Evolutionary conservation across 2,797 vertebrate genomes (phyloP).

Genomic region (Catharus ustulatus): DNA sequence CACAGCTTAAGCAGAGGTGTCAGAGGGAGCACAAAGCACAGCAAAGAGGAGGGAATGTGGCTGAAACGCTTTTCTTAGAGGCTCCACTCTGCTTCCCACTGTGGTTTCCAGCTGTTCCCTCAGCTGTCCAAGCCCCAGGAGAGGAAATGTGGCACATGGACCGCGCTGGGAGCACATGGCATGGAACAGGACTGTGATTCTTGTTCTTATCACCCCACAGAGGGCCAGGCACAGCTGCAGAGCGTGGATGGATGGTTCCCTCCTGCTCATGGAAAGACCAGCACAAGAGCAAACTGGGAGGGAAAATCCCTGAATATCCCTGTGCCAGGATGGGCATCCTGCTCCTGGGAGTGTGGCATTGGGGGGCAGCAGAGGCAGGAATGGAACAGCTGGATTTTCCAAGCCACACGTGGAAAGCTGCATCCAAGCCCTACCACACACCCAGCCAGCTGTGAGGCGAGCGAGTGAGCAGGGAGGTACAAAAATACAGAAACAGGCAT

Average conservation of each 20-base stretch:
- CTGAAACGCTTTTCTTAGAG: not conserved
- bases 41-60: not conserved
- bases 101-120: not conserved
- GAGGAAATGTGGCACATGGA: not conserved
- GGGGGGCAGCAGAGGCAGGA: not conserved
- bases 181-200: fast-evolving
- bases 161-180: not conserved
- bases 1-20: not conserved
- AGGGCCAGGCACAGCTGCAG: not conserved
- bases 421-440: not conserved
- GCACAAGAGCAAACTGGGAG: not conserved
- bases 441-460: conserved; percentile 1
- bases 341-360: not conserved
- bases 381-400: not conserved
- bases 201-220: not conserved
- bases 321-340: not conserved
- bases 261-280: not conserved
- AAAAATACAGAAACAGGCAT: conserved; percentile 40
- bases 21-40: not conserved
- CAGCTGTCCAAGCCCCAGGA: not conserved
- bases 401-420: not conserved
- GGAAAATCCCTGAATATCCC: too few species aligned
- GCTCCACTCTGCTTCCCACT: not conserved
- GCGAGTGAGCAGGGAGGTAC: not conserved
- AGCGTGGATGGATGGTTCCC: not conserved